Percentiles rank a stretch among this genome's conserved stretches.
These are phyloP conservation scores for Drosophila histrio DNA, from an alignment of 2,888 invertebrate genomes.

Conservation along the genomic window DNA sequence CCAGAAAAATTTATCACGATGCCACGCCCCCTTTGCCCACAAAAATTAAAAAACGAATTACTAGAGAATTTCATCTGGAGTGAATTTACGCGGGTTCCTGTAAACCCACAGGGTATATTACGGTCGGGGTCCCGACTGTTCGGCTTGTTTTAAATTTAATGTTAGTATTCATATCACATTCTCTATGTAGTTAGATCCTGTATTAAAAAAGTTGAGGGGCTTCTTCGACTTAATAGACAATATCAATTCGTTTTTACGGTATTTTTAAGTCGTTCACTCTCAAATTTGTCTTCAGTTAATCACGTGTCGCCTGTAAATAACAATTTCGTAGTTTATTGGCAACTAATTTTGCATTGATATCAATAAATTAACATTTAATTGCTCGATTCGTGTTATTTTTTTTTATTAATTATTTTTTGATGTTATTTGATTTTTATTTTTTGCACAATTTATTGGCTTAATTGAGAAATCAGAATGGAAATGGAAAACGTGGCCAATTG, in stretches of 20 bases:
- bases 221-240: too few relatives aligned
- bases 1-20: too few relatives aligned
- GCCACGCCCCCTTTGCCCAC: too few relatives aligned
- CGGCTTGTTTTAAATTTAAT: too few relatives aligned
- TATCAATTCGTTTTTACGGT: not conserved
- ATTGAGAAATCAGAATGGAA: conserved; percentile 53
- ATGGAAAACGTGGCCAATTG: conserved; percentile 44
- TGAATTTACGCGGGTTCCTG: too few relatives aligned
- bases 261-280: not conserved
- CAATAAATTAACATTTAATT: conserved; percentile 72
- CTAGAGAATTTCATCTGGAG: too few relatives aligned
- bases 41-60: too few relatives aligned
- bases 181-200: too few relatives aligned
- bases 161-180: too few relatives aligned
- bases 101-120: too few relatives aligned
- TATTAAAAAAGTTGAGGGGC: too few relatives aligned
- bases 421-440: conserved; percentile 6
- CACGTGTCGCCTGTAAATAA: conserved; percentile 26
- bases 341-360: conserved; percentile 71
- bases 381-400: conserved; percentile 43
- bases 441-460: conserved; percentile 62
- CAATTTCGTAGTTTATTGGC: conserved; percentile 53
- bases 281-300: not conserved
- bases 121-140: too few relatives aligned
- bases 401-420: conserved; percentile 14